Evolutionary conservation across 2,797 vertebrate genomes (phyloP), one percentile per base, ranked within the genome.

Genomic region (Tinamus major): DNA sequence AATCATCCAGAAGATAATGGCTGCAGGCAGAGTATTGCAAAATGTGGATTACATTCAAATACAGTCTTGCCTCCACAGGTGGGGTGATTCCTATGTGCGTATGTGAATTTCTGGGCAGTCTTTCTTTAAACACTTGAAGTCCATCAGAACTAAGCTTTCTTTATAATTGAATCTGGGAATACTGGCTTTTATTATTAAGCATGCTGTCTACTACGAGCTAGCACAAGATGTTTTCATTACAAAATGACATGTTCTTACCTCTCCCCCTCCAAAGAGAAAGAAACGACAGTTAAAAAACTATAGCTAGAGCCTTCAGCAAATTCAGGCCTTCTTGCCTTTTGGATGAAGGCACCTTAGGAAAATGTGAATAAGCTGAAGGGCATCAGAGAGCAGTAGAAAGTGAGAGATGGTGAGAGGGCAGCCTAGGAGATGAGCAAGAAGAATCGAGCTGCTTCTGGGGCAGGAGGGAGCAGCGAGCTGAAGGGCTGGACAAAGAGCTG

Each of bases 131-230:
- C 63, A 33, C 44, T 75, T 65, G 51, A 24, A 72, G 35, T 46
- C 87, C 49, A 74, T 90, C 81, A 67, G 79, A 79, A n/a, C n/a
- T 59, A 29, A 85, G 46, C 35, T 83, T 23, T 92, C 58, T 77
- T 90, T 80, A 8, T 86, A 61, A 61, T 42, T 94, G 69, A 17
- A 33, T 75, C 37, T 67, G 77, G 90, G 79, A 92, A 86, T 79
- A 94, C 42, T 87, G 69, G 31, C 42, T 20, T 13, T 83, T 74
- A 39, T 74, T 69, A 79, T 44, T 83, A 92, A 71, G 39, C 72
- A 41, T 53, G 48, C 56, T 62, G 2, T 89, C 49, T 87, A 90
- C 71, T 87, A 79, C 27, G 65, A 65, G 29, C 44, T 87, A 80
- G 35, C 24, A 46, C 44, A 63, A 68, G 51, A 82, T 59, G 16